Evolutionary conservation across 2,888 invertebrate genomes (phyloP).

Genomic region (Noctua pronuba): DNA sequence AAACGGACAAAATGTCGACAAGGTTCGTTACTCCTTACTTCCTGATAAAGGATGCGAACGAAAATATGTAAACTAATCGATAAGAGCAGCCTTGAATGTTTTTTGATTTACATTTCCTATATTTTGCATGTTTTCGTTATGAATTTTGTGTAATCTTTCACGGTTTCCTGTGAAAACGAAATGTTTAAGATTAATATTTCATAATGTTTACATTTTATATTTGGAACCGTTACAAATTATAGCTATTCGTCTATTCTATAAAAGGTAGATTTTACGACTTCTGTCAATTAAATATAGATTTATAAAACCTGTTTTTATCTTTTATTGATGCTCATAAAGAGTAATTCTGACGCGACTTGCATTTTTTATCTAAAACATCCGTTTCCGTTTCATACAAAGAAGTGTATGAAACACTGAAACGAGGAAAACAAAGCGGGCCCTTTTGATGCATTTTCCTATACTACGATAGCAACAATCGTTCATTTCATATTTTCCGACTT

Average conservation of each 20-base stretch:
- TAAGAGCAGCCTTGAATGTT: constrained; percentile 79
- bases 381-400: constrained; percentile 44
- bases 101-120: constrained; percentile 71
- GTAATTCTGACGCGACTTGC: not conserved
- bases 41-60: constrained; percentile 83
- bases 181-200: not conserved
- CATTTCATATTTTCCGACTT: not conserved
- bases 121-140: constrained; percentile 52
- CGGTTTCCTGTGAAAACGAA: constrained; percentile 22
- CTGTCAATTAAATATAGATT: constrained; percentile 41
- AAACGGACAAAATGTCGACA: constrained; percentile 68
- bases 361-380: constrained; percentile 48
- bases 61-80: constrained; percentile 83
- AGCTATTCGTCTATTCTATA: not conserved
- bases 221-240: constrained; percentile 18
- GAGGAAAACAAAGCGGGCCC: not conserved
- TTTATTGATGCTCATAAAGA: constrained; percentile 44
- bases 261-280: constrained; percentile 26
- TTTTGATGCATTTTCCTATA: constrained; percentile 8
- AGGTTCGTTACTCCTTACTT: constrained; percentile 84
- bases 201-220: constrained; percentile 26
- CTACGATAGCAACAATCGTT: not conserved
- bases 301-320: constrained; percentile 43
- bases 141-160: constrained; percentile 43
- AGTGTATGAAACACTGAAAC: constrained; percentile 23